Base-by-base conservation (phyloP, 2,888 invertebrate species). In the Leptinotarsa peninsularis region DNA sequence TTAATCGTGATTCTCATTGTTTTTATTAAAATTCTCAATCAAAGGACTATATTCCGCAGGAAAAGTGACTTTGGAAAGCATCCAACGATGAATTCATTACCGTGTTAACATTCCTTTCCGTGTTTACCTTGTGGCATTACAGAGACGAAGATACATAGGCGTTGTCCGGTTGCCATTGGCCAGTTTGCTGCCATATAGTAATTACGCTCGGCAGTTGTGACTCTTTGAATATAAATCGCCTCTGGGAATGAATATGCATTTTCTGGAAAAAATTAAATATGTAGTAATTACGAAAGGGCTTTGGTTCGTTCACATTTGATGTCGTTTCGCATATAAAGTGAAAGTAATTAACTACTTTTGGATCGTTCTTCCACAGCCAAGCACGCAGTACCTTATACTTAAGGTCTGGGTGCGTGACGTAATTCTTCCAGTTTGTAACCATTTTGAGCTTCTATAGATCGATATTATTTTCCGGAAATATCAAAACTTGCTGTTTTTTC, bases 201-300 rank as follows among this genome's bases (percentile, higher is more conserved):
- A 68, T 68, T 52, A 68, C 68, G 27, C 21, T 21, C 27, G 68
- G 52, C 52, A 68, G 21, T 68, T 58, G 73, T 50, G 67, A 73
- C 70, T 73, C 72, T 72, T 76, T 70, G 70, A 69, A 76, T 70
- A 76, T 76, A 58, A 72, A 72, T 75, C 71, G 75, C 66, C 49
- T 49, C 21, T 13, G 70, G 49, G 52, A 56, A 67, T 52, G 72
- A 76, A 76, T 70, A 68, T 68, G 68, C 52, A 68, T 52, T 50
- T 52, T 52, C 50, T 63, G 66, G 73, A 66, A 76, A 76, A 71
- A 67, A 75, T 71, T 75, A 71, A 76, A 76, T 76, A 73, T 73
- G 72, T 66, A 69, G 72, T 72, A 66, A 67, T 68, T 50, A 68
- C 50, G 52, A 54, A 49, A 68, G 52, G 68, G 54, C 27, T 18